Base-by-base conservation (phyloP, 2,113 vertebrate genomes). In the Speoplatyrhinus poulsoni region DNA sequence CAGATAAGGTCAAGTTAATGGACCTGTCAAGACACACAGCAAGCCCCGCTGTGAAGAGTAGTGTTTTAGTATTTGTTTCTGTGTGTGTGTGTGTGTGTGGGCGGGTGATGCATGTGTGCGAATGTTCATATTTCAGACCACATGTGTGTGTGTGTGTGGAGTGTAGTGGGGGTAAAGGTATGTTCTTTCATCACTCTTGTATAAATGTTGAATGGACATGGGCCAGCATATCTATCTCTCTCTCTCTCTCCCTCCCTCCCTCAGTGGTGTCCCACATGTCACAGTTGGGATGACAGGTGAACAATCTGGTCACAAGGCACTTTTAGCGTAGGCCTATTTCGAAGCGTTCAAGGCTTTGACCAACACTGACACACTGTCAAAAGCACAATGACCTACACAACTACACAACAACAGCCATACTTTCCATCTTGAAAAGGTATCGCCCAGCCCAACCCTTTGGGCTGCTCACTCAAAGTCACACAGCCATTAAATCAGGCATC, bases 331-430 rank as follows among this genome's bases (percentile, higher is more conserved):
- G 73, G 66, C 62, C 78, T 70, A 77, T 88, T 87, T 82, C 75
- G 73, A 78, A 75, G 69, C 77, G 73, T 93, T 89, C 87, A 76
- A 70, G 84, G 84, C 26, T 87, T 90, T 86, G 90, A 86, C 90
- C 85, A 72, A 60, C 69, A 80, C 68, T 76, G 81, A 85, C 85
- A 87, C 67, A 67, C 73, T 87, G 87, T 90, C 85, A 89, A 72
- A 84, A 86, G 69, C 85, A 89, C 73, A 77, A 79, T 89, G 86
- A 90, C 83, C 88, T 87, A 82, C 79, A 86, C 4, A 85, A 26
- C 26, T 26, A 26, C 26, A 26, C 26, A 26, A 26, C 26, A 26
- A 82, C 79, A 80, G 71, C 60, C 66, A n/a, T 64, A 65, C 59
- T 81, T 77, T 80, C 66, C 62, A 69, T 83, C 67, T 57, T 1